phyloP scores from a whole-genome alignment of 2,113 vertebrate species.

The Epinephelus cyanopodus region DNA sequence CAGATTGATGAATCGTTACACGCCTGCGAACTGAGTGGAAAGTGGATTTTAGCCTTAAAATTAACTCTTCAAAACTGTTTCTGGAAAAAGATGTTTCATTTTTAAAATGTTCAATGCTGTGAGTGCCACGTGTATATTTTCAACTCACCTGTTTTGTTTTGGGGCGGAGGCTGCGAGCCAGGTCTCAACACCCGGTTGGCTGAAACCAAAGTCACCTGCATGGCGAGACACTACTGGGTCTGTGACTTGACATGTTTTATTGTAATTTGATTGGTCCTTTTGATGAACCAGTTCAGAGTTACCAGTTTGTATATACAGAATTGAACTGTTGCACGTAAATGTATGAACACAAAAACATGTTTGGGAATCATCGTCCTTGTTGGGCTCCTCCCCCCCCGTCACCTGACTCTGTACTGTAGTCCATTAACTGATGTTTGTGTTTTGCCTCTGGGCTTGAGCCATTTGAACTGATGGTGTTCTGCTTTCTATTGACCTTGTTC shows the following conservation, averaged over 20 bases:
- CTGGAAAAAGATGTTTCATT: background rate
- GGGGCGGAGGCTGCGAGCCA: background rate
- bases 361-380: background rate
- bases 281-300: background rate
- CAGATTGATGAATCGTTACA: no score
- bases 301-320: conserved; percentile 13
- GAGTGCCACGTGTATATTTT: background rate
- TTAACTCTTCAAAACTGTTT: background rate
- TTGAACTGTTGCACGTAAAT: conserved; percentile 29
- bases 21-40: no score
- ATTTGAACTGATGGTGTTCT: conserved; percentile 60
- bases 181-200: background rate
- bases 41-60: background rate
- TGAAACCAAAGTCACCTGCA: background rate
- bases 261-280: background rate
- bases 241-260: background rate
- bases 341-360: conserved; percentile 12
- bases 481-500: conserved; percentile 51
- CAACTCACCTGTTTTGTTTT: background rate
- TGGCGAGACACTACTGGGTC: background rate
- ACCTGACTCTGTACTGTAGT: conserved; percentile 32
- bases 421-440: conserved; percentile 48
- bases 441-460: conserved; percentile 46
- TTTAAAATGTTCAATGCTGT: background rate
- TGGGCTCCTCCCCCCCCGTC: background rate